A percentile compares a stretch with the other conserved stretches of the same genome.
Evolutionary conservation across 1,140 invertebrate genomes (phyloP).

Genomic region (Eulimnadia texana): DNA sequence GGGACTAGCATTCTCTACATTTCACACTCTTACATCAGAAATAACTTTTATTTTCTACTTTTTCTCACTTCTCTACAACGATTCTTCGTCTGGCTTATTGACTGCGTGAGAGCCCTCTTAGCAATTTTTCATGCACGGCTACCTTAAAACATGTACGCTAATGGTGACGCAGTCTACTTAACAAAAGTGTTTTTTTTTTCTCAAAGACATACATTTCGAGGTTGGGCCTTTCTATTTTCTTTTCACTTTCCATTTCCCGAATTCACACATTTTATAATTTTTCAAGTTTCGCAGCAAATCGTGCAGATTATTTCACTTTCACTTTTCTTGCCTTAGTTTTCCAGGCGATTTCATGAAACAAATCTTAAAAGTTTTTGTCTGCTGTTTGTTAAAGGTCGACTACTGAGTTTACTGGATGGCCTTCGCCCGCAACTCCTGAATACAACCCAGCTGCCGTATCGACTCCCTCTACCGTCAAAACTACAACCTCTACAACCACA

Average conservation of each 20-base stretch:
- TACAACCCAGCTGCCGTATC: constrained; percentile 33
- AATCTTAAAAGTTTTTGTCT: constrained; percentile 11
- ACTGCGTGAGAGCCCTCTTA: not conserved
- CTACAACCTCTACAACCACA: constrained; percentile 50
- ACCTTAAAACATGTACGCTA: not conserved
- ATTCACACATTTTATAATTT: not conserved
- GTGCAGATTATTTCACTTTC: constrained; percentile 19
- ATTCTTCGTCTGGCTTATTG: not conserved
- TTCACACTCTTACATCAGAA: too few species aligned
- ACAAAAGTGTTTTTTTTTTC: not conserved
- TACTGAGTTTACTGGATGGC: constrained; percentile 78
- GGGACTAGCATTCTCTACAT: too few species aligned
- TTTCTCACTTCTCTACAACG: too few species aligned
- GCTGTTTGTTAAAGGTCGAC: constrained; percentile 43
- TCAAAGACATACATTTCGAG: not conserved
- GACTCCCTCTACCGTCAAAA: constrained; percentile 29
- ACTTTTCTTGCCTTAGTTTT: too few species aligned
- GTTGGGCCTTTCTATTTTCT: not conserved
- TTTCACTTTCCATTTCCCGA: not conserved
- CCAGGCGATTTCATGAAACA: constrained; percentile 17
- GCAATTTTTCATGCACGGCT: not conserved
- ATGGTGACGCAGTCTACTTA: not conserved
- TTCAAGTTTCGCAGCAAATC: constrained; percentile 13
- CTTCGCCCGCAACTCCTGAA: constrained; percentile 49
- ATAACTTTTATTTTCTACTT: too few species aligned